Evolutionary conservation across 2,888 invertebrate species (phyloP).

Genomic region (Eupithecia centaureata): DNA sequence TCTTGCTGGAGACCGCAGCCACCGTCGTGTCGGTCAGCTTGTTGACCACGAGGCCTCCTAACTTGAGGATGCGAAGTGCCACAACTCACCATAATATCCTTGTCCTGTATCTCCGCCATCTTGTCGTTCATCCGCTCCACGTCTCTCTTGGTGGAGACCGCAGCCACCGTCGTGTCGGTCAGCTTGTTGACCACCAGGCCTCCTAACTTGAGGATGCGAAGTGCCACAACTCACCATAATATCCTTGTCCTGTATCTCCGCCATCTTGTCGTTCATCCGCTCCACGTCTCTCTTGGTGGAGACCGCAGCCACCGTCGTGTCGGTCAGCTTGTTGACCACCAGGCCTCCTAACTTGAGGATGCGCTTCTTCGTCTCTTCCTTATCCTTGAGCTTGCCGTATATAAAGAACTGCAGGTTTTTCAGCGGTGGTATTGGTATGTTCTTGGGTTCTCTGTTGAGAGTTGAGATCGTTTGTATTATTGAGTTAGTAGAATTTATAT

Average conservation of each 20-base stretch:
- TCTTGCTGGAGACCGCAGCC: no score
- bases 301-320: conserved; percentile 89
- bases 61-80: no score
- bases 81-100: no score
- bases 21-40: no score
- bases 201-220: no score
- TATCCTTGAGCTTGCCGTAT: conserved; percentile 83
- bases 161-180: no score
- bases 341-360: conserved; percentile 91
- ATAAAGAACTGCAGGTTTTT: conserved; percentile 91
- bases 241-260: conserved; percentile 86
- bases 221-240: conserved; percentile 83
- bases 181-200: no score
- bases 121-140: no score
- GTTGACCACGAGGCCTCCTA: no score
- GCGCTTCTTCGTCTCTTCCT: conserved; percentile 86
- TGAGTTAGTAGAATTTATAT: no score
- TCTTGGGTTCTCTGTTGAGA: conserved; percentile 84
- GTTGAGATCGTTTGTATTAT: neutral
- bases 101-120: no score
- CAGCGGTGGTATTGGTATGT: conserved; percentile 87
- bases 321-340: conserved; percentile 85
- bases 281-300: conserved; percentile 88
- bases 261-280: conserved; percentile 86
- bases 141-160: no score